Evolutionary conservation across 1,140 invertebrate genomes (phyloP), one percentile per base, ranked within the genome.

Genomic region (Eupristina koningsbergeri): DNA sequence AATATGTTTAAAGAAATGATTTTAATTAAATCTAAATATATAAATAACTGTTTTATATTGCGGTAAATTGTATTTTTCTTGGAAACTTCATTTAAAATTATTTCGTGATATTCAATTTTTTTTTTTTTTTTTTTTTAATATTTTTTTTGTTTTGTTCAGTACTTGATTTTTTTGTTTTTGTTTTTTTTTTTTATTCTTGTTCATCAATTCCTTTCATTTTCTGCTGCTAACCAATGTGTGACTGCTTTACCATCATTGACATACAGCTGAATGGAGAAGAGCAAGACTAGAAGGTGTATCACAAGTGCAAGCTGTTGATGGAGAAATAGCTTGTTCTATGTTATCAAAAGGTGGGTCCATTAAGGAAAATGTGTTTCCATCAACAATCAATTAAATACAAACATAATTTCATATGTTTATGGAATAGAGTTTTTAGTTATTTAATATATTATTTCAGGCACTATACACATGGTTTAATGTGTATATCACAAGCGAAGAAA

Each of bases 181-280:
- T 87, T 86, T 63, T 89, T 87, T 88, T 86, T 71, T 86, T 86
- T 53, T 86, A 36, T 86, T 83, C 87, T 87, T 85, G 86, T 87
- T 88, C 53, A 75, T 80, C 74, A 81, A 81, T 74, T 39, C 76
- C 34, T 84, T 87, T 90, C 67, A 85, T 87, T 90, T 88, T 76
- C 87, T 81, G 86, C 87, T 88, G 83, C 86, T 90, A 88, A 88
- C 86, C 86, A 86, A 88, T 89, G 87, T 84, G 86, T 89, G 85
- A 86, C 85, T 89, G 89, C 89, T 90, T 90, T 89, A 85, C 83
- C 85, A 86, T 89, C 86, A 85, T 80, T 89, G 84, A 85, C 87
- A 88, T 90, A 58, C 88, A 92, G 91, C 89, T 84, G 88, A 91
- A 74, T 90, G 91, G 90, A 91, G 89, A 78, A 86, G 90, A 88